Evolutionary conservation across 2,888 invertebrate genomes (phyloP).

Genomic region (Venusia cambrica): DNA sequence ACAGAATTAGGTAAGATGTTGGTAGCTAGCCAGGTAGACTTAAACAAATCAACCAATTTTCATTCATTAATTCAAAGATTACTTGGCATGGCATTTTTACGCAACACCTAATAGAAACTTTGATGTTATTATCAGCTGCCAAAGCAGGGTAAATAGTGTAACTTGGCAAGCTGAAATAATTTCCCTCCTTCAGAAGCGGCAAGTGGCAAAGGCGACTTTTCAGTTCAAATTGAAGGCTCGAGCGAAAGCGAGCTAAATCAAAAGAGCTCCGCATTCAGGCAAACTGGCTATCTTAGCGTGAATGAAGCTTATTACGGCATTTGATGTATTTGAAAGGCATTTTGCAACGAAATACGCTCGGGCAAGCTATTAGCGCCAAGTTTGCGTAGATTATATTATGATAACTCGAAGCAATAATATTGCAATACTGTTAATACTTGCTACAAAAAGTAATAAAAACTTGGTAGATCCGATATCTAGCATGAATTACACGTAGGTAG

Average conservation of each 20-base stretch:
- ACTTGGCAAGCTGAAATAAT: conserved; percentile 11
- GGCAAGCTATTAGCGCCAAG: conserved; percentile 9
- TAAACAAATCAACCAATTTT: no score
- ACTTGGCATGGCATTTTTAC: no score
- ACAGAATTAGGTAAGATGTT: no score
- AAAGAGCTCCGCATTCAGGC: conserved; percentile 23
- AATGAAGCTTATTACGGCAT: conserved; percentile 29
- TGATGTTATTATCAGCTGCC: no score
- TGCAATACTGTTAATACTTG: no score
- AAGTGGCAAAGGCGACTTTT: conserved; percentile 20
- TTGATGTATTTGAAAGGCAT: conserved; percentile 23
- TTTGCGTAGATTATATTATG: conserved; percentile 1
- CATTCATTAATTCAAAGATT: no score
- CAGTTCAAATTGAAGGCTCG: conserved; percentile 19
- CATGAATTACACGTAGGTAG: no score
- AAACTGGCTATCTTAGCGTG: conserved; percentile 30
- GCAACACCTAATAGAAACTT: no score
- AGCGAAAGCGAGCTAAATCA: conserved; percentile 21
- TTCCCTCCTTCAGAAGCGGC: conserved; percentile 10
- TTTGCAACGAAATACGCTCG: conserved; percentile 12
- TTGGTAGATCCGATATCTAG: no score
- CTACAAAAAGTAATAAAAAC: no score
- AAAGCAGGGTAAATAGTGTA: conserved; percentile 4
- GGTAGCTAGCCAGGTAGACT: no score
- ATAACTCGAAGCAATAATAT: no score